Conservation (phyloP, 2,888 invertebrate species). For the Reticulitermes lucifugus region DNA sequence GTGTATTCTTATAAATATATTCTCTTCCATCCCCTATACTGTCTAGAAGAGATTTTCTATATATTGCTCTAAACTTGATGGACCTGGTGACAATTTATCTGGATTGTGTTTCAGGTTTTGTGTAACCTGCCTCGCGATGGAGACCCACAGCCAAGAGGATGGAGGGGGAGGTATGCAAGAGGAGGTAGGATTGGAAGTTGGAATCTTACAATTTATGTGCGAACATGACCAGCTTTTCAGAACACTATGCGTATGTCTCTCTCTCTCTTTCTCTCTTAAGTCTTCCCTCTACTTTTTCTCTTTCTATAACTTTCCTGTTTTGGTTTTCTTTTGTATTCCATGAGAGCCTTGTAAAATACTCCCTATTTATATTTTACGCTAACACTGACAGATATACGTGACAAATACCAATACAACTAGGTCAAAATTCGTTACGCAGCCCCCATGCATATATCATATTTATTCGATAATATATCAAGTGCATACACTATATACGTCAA, state of each 20-base stretch:
- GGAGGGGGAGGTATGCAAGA: constrained; percentile 12
- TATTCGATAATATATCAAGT: background rate
- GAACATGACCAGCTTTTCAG: constrained; percentile 53
- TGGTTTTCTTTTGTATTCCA: constrained; percentile 32
- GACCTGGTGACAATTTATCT: constrained; percentile 51
- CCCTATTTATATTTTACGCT: background rate
- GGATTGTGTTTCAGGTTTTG: constrained; percentile 43
- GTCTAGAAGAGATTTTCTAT: constrained; percentile 41
- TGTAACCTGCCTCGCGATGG: constrained; percentile 10
- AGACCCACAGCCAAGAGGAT: background rate
- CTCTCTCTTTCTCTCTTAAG: constrained; percentile 23
- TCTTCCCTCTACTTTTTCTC: constrained; percentile 4
- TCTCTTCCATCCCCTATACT: constrained; percentile 12
- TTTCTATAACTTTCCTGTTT: background rate
- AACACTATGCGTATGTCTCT: constrained; percentile 20
- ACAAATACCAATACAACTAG: background rate
- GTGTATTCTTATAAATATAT: constrained; percentile 42
- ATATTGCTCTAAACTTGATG: constrained; percentile 45
- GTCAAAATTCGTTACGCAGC: background rate
- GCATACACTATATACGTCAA: background rate
- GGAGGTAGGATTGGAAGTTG: constrained; percentile 37
- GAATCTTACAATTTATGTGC: constrained; percentile 53
- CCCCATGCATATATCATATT: background rate
- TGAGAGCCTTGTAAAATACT: background rate
- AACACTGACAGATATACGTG: background rate